Conservation (phyloP, 1,140 invertebrate species). For the Aleiodes sp. region DNA sequence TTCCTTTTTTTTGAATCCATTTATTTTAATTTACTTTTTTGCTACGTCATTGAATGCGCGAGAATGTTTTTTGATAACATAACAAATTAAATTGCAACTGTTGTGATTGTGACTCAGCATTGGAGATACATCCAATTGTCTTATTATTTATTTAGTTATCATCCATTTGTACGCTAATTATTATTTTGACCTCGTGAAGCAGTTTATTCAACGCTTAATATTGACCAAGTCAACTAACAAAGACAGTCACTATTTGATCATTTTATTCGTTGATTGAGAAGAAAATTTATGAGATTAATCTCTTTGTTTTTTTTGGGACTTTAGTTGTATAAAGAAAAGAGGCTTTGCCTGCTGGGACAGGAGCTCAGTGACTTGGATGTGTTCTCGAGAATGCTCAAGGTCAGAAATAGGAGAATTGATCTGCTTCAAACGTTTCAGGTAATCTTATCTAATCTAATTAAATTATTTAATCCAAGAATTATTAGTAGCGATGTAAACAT, state of each 20-base stretch:
- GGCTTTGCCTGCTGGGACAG: conserved; percentile 69
- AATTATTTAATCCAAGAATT: no score
- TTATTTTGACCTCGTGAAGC: no score
- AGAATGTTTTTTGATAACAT: not conserved
- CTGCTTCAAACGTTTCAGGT: conserved; percentile 71
- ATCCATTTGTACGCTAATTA: not conserved
- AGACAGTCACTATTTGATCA: no score
- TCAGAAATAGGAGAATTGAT: conserved; percentile 74
- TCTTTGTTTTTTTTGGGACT: no score
- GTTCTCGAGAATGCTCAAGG: conserved; percentile 77
- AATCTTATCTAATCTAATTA: no score
- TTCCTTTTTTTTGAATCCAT: not conserved
- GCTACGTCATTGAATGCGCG: not conserved
- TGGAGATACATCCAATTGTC: not conserved
- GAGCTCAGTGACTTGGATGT: conserved; percentile 79
- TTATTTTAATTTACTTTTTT: not conserved
- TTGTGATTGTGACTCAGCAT: not conserved
- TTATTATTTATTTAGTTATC: not conserved
- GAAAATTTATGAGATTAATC: no score
- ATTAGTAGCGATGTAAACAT: no score
- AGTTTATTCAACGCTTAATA: no score
- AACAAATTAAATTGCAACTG: not conserved
- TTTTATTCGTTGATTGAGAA: no score
- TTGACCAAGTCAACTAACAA: no score
- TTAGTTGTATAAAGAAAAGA: conserved; percentile 73